phyloP scores from a whole-genome alignment of 1,140 invertebrate species.

The Episyrphus balteatus region DNA sequence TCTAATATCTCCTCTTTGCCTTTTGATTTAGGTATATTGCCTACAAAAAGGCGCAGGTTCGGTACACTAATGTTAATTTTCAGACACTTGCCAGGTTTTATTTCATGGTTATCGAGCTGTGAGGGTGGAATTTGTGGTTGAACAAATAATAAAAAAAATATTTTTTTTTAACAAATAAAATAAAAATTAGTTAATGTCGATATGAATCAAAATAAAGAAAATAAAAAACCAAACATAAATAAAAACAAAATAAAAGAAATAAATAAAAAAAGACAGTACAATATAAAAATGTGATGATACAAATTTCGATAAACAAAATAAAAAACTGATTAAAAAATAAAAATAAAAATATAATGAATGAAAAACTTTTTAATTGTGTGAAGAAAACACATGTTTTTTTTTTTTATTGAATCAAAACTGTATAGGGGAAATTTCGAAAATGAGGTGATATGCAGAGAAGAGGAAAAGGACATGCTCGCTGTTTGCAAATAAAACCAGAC shows the following conservation, averaged over 20 bases:
- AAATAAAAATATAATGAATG: too few relatives aligned
- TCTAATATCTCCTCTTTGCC: conserved; percentile 99
- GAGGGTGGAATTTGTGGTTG: conserved; percentile 49
- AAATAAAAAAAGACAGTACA: conserved; percentile 11
- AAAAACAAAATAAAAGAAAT: conserved; percentile 24
- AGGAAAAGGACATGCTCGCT: conserved; percentile 9
- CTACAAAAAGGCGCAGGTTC: conserved; percentile 99
- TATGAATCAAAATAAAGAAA: not conserved
- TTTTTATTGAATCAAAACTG: not conserved
- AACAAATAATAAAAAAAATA: conserved; percentile 41
- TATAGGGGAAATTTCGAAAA: too few relatives aligned
- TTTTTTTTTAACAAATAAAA: conserved; percentile 19
- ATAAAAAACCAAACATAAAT: conserved; percentile 16
- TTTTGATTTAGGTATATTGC: conserved; percentile 99
- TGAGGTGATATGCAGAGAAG: not conserved
- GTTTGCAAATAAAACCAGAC: conserved; percentile 34
- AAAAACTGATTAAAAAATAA: too few relatives aligned
- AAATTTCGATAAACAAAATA: not conserved
- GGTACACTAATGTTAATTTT: conserved; percentile 99
- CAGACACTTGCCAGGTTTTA: conserved; percentile 96
- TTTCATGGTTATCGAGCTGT: conserved; percentile 99
- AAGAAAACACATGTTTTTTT: not conserved
- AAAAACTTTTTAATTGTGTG: too few relatives aligned
- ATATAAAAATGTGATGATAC: not conserved
- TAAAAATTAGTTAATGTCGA: conserved; percentile 11